phyloP scores from a whole-genome alignment of 1,140 invertebrate species.

The Olivierus martensii region DNA sequence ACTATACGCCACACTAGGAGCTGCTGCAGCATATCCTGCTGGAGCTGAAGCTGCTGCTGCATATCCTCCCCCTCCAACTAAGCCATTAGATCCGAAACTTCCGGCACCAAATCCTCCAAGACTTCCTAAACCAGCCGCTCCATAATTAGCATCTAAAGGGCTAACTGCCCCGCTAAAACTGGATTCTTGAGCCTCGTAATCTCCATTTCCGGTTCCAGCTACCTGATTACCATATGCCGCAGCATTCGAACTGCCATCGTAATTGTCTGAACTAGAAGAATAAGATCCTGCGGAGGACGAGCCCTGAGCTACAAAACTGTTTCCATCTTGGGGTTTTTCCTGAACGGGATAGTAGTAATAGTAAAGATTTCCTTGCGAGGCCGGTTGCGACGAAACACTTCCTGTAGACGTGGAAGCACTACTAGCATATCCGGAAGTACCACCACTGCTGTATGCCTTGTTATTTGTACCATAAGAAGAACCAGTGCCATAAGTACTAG shows the following conservation, averaged over 20 bases:
- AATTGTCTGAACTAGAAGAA: background rate
- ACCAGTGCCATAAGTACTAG: too few species aligned
- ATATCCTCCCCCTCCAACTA: conserved; percentile 4
- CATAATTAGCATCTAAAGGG: background rate
- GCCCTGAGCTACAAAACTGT: too few species aligned
- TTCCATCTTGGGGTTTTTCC: conserved; percentile 16
- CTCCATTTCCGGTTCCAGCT: background rate
- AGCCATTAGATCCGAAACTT: background rate
- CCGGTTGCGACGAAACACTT: background rate
- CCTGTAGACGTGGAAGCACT: background rate
- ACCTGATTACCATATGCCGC: background rate
- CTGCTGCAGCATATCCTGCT: conserved; percentile 1
- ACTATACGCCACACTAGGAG: background rate
- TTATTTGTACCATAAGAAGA: too few species aligned
- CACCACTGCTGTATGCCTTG: background rate
- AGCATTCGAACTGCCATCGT: background rate
- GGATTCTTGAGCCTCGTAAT: background rate
- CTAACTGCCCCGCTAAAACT: background rate
- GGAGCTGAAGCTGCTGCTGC: background rate
- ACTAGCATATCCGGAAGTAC: background rate
- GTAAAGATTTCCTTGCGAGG: conserved; percentile 17
- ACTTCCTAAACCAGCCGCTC: background rate
- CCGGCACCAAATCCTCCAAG: background rate
- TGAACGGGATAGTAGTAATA: conserved; percentile 22
- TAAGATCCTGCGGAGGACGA: background rate